Conservation (phyloP, 1,140 invertebrate genomes). For the Euwallacea fornicatus region DNA sequence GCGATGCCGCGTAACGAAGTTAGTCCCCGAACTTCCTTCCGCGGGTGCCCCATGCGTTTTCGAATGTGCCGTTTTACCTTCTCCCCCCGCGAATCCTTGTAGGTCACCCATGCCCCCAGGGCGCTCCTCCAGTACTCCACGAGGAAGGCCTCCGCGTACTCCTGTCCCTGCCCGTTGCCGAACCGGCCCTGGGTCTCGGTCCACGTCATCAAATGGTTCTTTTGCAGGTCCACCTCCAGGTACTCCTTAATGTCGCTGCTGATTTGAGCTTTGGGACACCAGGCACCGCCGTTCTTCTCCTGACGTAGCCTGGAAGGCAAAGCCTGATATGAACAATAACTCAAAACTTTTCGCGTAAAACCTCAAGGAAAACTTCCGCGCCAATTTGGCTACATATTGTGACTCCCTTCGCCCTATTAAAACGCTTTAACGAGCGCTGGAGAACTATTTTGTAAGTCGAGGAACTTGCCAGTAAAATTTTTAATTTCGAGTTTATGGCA, state of each 20-base stretch:
- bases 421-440: conserved; percentile 33
- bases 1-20: conserved; percentile 23
- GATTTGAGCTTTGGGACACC: conserved; percentile 86
- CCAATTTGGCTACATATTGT: conserved; percentile 36
- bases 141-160: conserved; percentile 82
- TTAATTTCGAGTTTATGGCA: conserved; percentile 34
- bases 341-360: conserved; percentile 28
- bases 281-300: conserved; percentile 88
- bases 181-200: conserved; percentile 92
- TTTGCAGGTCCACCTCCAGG: conserved; percentile 80
- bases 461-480: conserved; percentile 31
- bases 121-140: conserved; percentile 82
- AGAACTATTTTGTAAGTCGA: conserved; percentile 35
- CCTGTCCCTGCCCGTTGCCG: conserved; percentile 90
- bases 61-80: conserved; percentile 57
- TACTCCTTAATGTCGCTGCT: conserved; percentile 76
- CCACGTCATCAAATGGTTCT: conserved; percentile 78
- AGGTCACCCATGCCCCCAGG: conserved; percentile 73
- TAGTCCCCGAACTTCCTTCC: neutral
- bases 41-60: neutral
- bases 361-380: conserved; percentile 13
- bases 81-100: conserved; percentile 73
- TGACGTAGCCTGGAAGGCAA: conserved; percentile 72
- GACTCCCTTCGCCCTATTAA: conserved; percentile 29
- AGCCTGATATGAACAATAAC: conserved; percentile 10